These are phyloP conservation scores for Trichomalopsis sarcophagae DNA, from an alignment of 1,140 invertebrate species.

Conservation along the genomic window DNA sequence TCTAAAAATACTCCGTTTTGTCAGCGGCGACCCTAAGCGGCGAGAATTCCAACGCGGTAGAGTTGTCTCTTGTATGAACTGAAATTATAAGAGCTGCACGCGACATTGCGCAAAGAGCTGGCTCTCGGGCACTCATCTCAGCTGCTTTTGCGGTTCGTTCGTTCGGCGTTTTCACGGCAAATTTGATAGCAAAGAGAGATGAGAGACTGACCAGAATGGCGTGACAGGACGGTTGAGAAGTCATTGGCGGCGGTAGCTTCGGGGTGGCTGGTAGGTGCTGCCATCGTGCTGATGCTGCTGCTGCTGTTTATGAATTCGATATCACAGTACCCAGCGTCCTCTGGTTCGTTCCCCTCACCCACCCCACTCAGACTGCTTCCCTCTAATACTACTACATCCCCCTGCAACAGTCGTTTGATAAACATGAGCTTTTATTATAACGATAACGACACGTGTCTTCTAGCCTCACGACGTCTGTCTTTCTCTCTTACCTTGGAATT, in stretches of 20 bases:
- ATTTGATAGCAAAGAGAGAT: not conserved
- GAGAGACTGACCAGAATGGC: slow-evolving; percentile 70
- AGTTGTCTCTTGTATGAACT: not conserved
- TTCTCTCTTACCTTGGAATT: slow-evolving; percentile 73
- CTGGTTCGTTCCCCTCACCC: slow-evolving; percentile 73
- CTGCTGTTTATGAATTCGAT: slow-evolving; percentile 75
- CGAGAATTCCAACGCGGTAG: not conserved
- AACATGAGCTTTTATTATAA: not conserved
- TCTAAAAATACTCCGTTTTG: not conserved
- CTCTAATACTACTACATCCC: slow-evolving; percentile 76
- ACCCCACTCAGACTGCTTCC: slow-evolving; percentile 74
- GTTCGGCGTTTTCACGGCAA: not conserved
- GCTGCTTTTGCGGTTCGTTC: slow-evolving; percentile 20
- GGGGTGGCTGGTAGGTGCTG: slow-evolving; percentile 75
- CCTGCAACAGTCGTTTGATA: slow-evolving; percentile 61
- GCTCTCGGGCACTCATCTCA: slow-evolving; percentile 32
- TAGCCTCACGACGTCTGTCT: too few species aligned
- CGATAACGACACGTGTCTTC: not conserved
- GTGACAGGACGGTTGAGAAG: slow-evolving; percentile 76
- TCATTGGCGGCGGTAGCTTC: slow-evolving; percentile 75
- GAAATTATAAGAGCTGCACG: not conserved
- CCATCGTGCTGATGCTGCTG: slow-evolving; percentile 65
- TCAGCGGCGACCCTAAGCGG: not conserved
- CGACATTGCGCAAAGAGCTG: slow-evolving; percentile 22
- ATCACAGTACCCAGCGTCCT: slow-evolving; percentile 75